phyloP scores from a whole-genome alignment of 2,113 vertebrate genomes.

The Burhinus bistriatus region DNA sequence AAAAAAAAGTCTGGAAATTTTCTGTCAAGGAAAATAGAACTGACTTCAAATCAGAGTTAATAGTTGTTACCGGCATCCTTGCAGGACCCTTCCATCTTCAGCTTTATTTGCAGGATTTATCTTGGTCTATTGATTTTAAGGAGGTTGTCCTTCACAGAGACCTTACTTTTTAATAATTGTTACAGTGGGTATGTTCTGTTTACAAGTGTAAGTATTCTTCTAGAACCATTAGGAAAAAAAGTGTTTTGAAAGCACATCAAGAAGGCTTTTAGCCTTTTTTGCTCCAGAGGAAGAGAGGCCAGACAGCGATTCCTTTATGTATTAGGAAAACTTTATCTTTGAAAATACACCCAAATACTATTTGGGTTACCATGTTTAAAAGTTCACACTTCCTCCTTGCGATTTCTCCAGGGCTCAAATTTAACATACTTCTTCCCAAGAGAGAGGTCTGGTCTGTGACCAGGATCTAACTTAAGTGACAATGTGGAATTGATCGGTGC shows the following conservation, averaged over 20 bases:
- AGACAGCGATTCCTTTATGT: not conserved
- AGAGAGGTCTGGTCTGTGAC: not conserved
- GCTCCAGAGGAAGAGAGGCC: not conserved
- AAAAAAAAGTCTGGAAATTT: not conserved
- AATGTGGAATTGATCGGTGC: not conserved
- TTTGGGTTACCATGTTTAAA: not conserved
- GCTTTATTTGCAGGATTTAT: not conserved
- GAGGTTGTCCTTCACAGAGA: not conserved
- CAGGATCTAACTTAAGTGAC: not conserved
- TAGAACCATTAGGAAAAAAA: not conserved
- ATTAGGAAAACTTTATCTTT: not conserved
- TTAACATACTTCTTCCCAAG: not conserved
- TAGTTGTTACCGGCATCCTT: not conserved
- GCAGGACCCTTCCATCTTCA: not conserved
- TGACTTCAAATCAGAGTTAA: not conserved
- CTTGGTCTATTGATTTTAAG: not conserved
- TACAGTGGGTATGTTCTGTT: not conserved
- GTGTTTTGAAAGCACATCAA: not conserved
- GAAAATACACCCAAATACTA: not conserved
- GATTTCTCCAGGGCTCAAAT: not conserved
- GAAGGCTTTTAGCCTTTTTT: not conserved
- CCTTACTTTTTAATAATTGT: not conserved
- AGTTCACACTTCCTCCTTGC: not conserved
- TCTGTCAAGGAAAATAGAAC: not conserved
- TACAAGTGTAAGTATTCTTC: not conserved